phyloP scores from a whole-genome alignment of 2,113 vertebrate species.

The Motacilla alba region DNA sequence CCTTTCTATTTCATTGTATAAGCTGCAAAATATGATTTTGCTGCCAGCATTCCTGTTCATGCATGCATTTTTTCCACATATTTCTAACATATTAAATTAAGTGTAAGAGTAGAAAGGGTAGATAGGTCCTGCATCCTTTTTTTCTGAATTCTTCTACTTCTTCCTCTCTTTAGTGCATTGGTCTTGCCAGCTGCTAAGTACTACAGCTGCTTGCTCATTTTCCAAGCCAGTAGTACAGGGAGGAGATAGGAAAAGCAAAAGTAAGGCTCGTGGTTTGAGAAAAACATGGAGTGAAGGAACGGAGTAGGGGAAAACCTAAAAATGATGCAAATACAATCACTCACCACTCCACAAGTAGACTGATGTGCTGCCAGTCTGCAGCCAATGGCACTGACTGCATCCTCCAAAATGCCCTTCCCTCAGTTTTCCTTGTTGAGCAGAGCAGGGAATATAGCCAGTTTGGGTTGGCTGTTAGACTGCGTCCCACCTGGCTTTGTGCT shows the following conservation, averaged over 20 bases:
- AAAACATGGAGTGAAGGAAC: not conserved
- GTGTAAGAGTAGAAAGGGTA: not conserved
- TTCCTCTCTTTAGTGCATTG: not conserved
- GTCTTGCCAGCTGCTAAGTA: not conserved
- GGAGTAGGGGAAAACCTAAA: not conserved
- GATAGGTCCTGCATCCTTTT: not conserved
- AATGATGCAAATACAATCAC: not conserved
- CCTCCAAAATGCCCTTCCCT: not conserved
- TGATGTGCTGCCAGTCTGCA: not conserved
- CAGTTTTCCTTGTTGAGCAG: not conserved
- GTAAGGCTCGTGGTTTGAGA: fast-evolving
- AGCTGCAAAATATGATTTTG: not conserved
- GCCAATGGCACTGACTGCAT: not conserved
- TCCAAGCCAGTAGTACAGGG: not conserved
- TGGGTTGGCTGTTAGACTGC: not conserved
- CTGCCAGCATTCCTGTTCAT: not conserved
- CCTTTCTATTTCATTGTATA: not conserved
- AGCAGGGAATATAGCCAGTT: not conserved
- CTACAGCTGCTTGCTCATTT: not conserved
- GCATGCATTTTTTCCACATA: not conserved
- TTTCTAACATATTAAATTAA: not conserved
- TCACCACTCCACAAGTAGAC: not conserved
- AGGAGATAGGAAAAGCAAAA: not conserved
- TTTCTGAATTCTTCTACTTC: not conserved
- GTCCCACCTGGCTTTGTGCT: not conserved